These are phyloP conservation scores for Drosophila sturtevanti DNA, from an alignment of 1,140 invertebrate genomes.

Conservation along the genomic window DNA sequence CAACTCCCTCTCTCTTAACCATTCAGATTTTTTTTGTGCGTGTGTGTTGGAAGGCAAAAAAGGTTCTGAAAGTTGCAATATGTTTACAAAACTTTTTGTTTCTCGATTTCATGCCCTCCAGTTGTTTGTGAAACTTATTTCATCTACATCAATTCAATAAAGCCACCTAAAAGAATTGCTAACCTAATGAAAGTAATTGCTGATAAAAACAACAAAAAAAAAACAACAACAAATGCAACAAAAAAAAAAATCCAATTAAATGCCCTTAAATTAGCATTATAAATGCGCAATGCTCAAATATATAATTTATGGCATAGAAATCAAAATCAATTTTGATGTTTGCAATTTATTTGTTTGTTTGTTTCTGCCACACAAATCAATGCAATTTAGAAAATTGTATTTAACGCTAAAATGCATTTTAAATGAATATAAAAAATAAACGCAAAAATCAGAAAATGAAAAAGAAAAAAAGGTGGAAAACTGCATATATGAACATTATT, in stretches of 20 bases:
- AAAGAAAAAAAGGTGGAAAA: slow-evolving; percentile 21
- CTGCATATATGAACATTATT: background rate
- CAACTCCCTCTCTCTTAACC: no score
- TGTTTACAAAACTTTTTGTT: slow-evolving; percentile 51
- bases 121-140: slow-evolving; percentile 55
- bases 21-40: background rate
- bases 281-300: slow-evolving; percentile 42
- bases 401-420: slow-evolving; percentile 61
- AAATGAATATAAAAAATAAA: slow-evolving; percentile 36
- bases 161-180: slow-evolving; percentile 12
- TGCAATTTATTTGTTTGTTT: slow-evolving; percentile 15
- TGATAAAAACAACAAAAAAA: background rate
- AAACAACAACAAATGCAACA: slow-evolving; percentile 16
- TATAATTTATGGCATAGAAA: slow-evolving; percentile 31
- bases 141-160: slow-evolving; percentile 63
- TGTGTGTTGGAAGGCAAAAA: slow-evolving; percentile 31
- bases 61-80: slow-evolving; percentile 75
- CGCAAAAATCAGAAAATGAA: slow-evolving; percentile 37
- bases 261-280: slow-evolving; percentile 68
- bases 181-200: slow-evolving; percentile 42
- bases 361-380: slow-evolving; percentile 50
- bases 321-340: slow-evolving; percentile 53
- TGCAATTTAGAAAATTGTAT: slow-evolving; percentile 76
- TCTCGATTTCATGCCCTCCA: slow-evolving; percentile 43
- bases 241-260: slow-evolving; percentile 52